phyloP scores from a whole-genome alignment of 2,888 invertebrate species.

The Tryphoninae sp. region DNA sequence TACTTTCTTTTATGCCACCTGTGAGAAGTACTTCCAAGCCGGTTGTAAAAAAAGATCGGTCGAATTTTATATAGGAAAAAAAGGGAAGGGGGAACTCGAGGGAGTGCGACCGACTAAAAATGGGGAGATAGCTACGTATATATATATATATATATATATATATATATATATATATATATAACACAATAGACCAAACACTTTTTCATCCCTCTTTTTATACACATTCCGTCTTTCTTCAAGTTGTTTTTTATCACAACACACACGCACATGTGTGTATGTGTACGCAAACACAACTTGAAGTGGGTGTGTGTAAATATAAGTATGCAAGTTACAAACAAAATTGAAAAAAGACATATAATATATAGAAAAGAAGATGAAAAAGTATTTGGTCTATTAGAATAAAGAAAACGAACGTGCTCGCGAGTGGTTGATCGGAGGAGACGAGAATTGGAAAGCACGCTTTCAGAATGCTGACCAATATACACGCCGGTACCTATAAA shows the following conservation, averaged over 20 bases:
- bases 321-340: background rate
- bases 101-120: slow-evolving; percentile 55
- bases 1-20: slow-evolving; percentile 76
- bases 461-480: slow-evolving; percentile 74
- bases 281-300: no score
- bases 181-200: no score
- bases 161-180: background rate
- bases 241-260: background rate
- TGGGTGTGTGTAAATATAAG: background rate
- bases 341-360: slow-evolving; percentile 1
- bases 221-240: no score
- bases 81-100: slow-evolving; percentile 32
- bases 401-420: slow-evolving; percentile 50
- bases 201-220: no score
- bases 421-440: slow-evolving; percentile 14
- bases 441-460: slow-evolving; percentile 61
- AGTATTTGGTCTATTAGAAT: slow-evolving; percentile 46
- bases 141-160: slow-evolving; percentile 4
- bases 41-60: slow-evolving; percentile 75
- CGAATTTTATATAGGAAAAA: slow-evolving; percentile 65
- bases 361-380: slow-evolving; percentile 46
- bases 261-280: no score
- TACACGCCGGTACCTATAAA: slow-evolving; percentile 26
- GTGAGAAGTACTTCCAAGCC: slow-evolving; percentile 73
- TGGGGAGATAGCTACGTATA: slow-evolving; percentile 40